A percentile compares a stretch with the other conserved stretches of the same genome.
These are phyloP conservation scores for Chrysolophus pictus DNA, from an alignment of 2,797 vertebrate genomes.

Conservation along the genomic window DNA sequence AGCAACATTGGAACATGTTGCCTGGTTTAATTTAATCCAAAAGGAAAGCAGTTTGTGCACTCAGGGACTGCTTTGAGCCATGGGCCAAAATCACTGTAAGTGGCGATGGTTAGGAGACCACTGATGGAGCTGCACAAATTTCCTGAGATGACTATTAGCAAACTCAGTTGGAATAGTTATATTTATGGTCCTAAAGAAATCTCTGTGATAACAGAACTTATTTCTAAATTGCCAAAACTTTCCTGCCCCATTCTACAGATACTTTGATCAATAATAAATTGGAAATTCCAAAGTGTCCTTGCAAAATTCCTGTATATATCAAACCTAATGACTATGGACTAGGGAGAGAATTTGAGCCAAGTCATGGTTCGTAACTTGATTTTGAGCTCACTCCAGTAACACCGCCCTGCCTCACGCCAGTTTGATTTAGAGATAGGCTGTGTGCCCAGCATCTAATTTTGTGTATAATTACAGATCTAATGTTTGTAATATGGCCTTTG, in stretches of 20 bases:
- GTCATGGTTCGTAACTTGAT: slow-evolving; percentile 44
- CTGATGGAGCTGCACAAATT: neutral
- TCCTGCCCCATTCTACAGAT: neutral
- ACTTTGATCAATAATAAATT: slow-evolving; percentile 13
- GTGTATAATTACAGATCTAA: slow-evolving; percentile 42
- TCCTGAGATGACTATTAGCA: neutral
- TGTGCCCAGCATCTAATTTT: slow-evolving; percentile 35
- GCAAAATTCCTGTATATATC: slow-evolving; percentile 38
- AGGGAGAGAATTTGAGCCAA: slow-evolving; percentile 29
- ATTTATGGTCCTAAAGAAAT: neutral
- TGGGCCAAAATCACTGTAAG: neutral
- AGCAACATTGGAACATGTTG: slow-evolving; percentile 27
- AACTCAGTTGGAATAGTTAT: neutral
- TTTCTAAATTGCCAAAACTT: neutral
- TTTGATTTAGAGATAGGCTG: slow-evolving; percentile 65
- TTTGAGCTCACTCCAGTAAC: slow-evolving; percentile 51
- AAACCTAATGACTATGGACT: slow-evolving; percentile 30
- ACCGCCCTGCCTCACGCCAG: slow-evolving; percentile 29
- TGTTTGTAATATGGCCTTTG: slow-evolving; percentile 12
- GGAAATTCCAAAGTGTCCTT: slow-evolving; percentile 6
- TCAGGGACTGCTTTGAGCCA: slow-evolving; percentile 15
- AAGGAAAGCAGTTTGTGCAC: neutral
- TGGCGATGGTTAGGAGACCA: neutral
- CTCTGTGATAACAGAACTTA: neutral
- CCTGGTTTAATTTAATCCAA: slow-evolving; percentile 37